Conservation (phyloP, 2,113 vertebrate genomes). For the Benitochromis conjunctus region DNA sequence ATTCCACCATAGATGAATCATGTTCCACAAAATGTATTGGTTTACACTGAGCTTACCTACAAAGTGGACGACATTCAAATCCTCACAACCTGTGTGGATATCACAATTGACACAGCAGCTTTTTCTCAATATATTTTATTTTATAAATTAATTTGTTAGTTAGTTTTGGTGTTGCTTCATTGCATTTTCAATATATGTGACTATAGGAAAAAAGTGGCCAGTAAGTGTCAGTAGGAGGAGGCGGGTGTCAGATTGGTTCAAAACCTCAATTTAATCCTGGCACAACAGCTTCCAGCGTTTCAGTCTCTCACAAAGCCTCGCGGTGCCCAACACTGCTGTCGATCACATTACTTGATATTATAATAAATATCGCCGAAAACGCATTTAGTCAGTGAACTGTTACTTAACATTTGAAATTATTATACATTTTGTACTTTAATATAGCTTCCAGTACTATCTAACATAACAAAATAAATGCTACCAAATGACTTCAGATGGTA, state of each 20-base stretch:
- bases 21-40: background rate
- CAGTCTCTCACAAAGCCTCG: background rate
- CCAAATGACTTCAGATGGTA: background rate
- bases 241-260: background rate
- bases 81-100: background rate
- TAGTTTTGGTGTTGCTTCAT: background rate
- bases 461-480: background rate
- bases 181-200: background rate
- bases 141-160: background rate
- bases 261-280: background rate
- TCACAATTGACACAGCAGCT: background rate
- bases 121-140: background rate
- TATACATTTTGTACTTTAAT: background rate
- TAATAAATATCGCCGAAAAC: background rate
- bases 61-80: background rate
- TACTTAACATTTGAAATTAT: background rate
- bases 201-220: background rate
- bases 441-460: background rate
- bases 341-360: background rate
- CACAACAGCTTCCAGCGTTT: background rate
- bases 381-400: background rate
- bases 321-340: background rate
- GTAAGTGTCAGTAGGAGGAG: background rate
- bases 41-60: background rate
- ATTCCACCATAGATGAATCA: background rate